Base-by-base conservation (phyloP, 2,797 vertebrate species). In the Catostomus latipinnis region DNA sequence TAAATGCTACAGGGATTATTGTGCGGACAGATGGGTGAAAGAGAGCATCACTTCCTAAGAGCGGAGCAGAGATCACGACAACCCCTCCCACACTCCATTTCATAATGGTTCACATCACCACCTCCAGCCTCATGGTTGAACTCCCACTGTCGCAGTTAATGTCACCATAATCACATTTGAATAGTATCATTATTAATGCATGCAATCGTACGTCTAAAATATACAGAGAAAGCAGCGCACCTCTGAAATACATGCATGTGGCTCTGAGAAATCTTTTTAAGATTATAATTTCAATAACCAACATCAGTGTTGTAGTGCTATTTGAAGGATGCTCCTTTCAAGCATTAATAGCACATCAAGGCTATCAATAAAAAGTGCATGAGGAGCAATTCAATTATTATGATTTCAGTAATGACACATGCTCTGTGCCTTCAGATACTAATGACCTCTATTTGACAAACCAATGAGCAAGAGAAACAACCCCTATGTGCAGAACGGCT, bases 1-100 rank as follows among this genome's bases (percentile, higher is more conserved):
- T 94, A 92, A 94, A 90, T 91, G 86, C 91, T 91, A 88, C 86
- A 85, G 93, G 93, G 92, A 93, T 95, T 94, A 94, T 90, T 92
- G 92, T 90, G 90, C 76, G 71, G 90, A 94, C 94, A 95, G 94
- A 95, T 95, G 94, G 94, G 89, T 84, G 74, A 88, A 34, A 34
- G 88, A 87, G 86, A 84, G 85, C 86, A 58, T 92, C 91, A 93
- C 92, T 94, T 94, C 92, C 93, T 91, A 81, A 92, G 88, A 90
- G 81, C 83, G 66, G 82, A 80, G 83, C 78, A 84, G 77, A 74
- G 77, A 83, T 84, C 81, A 86, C 62, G 62, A 66, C 74, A 84
- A 54, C 52, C 53, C 52, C 18, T 6, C 71, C 62, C 79, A 57
- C 57, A 63, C 14, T 14, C 53, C 12, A 68, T n/a, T 34, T 72